Conservation (phyloP, 2,113 vertebrate genomes). For the Stictonetta naevosa region DNA sequence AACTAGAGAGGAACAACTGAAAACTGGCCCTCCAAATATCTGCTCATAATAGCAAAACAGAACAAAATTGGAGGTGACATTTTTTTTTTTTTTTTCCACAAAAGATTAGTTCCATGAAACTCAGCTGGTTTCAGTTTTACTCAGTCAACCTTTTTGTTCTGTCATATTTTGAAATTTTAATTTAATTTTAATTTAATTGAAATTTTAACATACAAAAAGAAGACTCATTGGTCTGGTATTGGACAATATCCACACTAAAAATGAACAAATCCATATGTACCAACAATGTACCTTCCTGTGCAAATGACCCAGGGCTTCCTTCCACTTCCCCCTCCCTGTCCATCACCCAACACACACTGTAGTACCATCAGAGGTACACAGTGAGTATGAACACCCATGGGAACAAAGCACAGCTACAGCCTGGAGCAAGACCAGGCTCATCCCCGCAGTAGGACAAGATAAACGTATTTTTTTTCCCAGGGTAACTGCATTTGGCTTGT, state of each 20-base stretch:
- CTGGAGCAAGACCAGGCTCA: not conserved
- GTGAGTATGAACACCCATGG: fast-evolving
- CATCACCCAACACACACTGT: fast-evolving
- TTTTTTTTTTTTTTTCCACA: not conserved
- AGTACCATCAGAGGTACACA: not conserved
- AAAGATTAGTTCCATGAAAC: not conserved
- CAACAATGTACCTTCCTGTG: not conserved
- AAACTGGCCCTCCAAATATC: not conserved
- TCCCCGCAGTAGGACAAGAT: not conserved
- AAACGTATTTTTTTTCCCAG: not conserved
- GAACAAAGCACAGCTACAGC: not conserved
- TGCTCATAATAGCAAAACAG: not conserved
- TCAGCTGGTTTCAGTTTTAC: not conserved
- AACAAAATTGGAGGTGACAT: not conserved
- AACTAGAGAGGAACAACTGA: not conserved
- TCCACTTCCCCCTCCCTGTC: not conserved
- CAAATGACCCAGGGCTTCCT: not conserved
- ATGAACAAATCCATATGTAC: not conserved
- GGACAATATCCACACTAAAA: not conserved
- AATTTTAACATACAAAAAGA: not conserved
- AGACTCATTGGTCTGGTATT: not conserved
- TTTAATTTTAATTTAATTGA: too few relatives aligned
- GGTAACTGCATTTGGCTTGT: not conserved
- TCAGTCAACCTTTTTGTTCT: not conserved
- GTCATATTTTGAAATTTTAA: not conserved